A percentile compares a stretch with the other conserved stretches of the same genome.
Conservation (phyloP, 2,113 vertebrate species). For the Dipodomys ordii region DNA sequence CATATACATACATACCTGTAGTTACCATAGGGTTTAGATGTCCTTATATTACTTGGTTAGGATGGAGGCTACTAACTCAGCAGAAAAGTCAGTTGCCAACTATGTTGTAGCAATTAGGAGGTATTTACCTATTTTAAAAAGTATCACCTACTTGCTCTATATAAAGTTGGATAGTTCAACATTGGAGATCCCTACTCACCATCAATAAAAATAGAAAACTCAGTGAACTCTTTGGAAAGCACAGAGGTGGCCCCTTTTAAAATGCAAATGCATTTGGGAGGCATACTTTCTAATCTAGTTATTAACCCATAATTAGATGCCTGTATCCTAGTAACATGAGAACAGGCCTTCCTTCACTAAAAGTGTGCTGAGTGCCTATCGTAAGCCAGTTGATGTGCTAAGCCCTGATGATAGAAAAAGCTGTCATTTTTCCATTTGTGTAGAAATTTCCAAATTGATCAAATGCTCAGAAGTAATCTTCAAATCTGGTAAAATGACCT, state of each 20-base stretch:
- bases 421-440: not conserved
- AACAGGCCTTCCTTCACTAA: not conserved
- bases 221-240: not conserved
- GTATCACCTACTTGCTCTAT: not conserved
- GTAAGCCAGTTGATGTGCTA: not conserved
- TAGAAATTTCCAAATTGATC: not conserved
- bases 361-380: not conserved
- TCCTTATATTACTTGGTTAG: not conserved
- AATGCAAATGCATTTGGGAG: constrained; percentile 16
- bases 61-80: not conserved
- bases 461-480: not conserved
- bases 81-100: not conserved
- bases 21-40: not conserved
- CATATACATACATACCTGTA: not conserved
- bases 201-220: not conserved
- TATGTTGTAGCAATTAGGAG: not conserved
- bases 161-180: not conserved
- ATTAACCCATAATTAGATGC: constrained; percentile 13
- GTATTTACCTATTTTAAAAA: not conserved
- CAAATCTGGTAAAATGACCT: not conserved
- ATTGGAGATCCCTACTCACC: not conserved
- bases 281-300: not conserved
- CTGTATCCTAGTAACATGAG: not conserved
- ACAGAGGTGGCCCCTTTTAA: not conserved
- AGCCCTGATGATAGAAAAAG: not conserved